Conservation (phyloP, 2,888 invertebrate genomes). For the Adelognathus sp. region DNA sequence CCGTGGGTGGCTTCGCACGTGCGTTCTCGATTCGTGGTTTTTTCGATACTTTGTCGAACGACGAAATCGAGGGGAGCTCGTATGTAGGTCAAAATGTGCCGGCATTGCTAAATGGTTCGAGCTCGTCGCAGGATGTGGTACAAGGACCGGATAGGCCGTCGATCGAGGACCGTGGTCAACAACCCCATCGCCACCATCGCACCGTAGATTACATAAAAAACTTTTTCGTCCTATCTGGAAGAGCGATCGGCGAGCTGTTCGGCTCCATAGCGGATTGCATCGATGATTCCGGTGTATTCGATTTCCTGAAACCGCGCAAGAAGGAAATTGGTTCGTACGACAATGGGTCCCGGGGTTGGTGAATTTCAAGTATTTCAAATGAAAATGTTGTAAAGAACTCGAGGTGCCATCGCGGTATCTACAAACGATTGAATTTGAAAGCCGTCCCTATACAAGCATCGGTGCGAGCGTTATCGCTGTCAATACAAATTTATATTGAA, state of each 20-base stretch:
- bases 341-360: conserved; percentile 39
- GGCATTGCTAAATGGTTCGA: neutral
- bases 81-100: neutral
- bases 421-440: conserved; percentile 5
- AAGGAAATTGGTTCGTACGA: conserved; percentile 68
- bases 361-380: conserved; percentile 47
- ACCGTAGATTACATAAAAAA: conserved; percentile 1
- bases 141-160: conserved; percentile 1
- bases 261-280: conserved; percentile 45
- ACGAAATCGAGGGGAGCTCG: neutral
- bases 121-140: neutral
- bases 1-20: neutral
- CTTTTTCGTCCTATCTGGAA: conserved; percentile 57
- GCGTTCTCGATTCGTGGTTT: neutral
- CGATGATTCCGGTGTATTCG: conserved; percentile 66
- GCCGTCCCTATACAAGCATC: conserved; percentile 2
- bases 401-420: neutral
- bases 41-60: neutral
- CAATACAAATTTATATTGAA: conserved; percentile 8
- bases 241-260: conserved; percentile 58
- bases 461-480: neutral
- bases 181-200: neutral
- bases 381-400: conserved; percentile 44
- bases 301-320: conserved; percentile 67
- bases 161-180: neutral